Conservation (phyloP, 1,140 invertebrate species). For the Heliothis virescens region DNA sequence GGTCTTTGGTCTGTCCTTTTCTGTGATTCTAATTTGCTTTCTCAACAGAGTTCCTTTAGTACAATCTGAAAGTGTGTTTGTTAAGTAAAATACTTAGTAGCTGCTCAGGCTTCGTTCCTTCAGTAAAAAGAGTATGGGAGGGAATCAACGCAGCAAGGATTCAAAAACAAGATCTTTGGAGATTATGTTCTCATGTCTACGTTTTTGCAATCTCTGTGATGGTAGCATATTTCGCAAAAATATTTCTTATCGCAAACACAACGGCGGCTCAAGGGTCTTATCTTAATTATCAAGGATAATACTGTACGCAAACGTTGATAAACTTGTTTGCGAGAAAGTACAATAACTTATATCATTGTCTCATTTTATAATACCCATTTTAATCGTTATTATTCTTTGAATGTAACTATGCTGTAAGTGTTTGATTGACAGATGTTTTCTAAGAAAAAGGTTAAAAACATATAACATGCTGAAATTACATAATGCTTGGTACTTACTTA, state of each 20-base stretch:
- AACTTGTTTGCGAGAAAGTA: slow-evolving; percentile 43
- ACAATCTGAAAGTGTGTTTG: not conserved
- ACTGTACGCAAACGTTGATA: slow-evolving; percentile 31
- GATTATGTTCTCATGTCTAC: not conserved
- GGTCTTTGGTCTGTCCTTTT: not conserved
- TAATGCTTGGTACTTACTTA: not conserved
- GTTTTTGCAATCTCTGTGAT: not conserved
- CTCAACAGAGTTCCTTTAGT: not conserved
- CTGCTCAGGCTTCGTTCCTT: too few species aligned
- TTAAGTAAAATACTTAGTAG: too few species aligned
- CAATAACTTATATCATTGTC: slow-evolving; percentile 25
- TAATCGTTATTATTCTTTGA: not conserved
- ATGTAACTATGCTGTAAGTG: not conserved
- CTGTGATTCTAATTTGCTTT: slow-evolving; percentile 19
- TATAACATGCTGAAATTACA: too few species aligned
- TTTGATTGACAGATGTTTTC: too few species aligned
- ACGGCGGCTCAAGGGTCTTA: slow-evolving; percentile 33
- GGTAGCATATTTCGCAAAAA: slow-evolving; percentile 28
- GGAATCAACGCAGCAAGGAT: not conserved
- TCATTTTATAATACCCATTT: not conserved
- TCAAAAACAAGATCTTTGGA: not conserved
- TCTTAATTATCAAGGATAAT: slow-evolving; percentile 49
- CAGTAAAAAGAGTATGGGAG: too few species aligned
- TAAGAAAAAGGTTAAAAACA: too few species aligned
- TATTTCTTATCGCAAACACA: slow-evolving; percentile 43